Base-by-base conservation (phyloP, 2,888 invertebrate species). In the Apamea epomidion region DNA sequence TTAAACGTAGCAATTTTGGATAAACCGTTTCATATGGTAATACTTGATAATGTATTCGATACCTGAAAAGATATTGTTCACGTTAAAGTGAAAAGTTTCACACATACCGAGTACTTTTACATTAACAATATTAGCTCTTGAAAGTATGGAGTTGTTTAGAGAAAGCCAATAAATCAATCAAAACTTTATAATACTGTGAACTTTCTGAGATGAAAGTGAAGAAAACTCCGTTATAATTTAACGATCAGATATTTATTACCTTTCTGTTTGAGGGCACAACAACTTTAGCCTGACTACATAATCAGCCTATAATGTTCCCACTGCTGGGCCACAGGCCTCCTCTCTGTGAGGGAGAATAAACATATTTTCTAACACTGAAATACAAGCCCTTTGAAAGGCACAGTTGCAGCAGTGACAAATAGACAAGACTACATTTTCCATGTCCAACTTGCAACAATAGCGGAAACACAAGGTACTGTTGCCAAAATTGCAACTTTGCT, bases 161-260 rank as follows among this genome's bases (percentile, higher is more conserved):
- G 68, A 60, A 82, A 78, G 83, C 45, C 64, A 75, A 78, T 84
- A 75, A 69, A 84, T 78, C 87, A 78, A 82, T 86, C 60, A 32
- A 37, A 78, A 83, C 69, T 83, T 86, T 45, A 81, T 70, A 54
- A 65, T 71, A 42, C 25, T 25, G n/a, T 62, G 62, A 64, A 54
- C 60, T 45, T 75, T 75, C 45, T 68, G 7, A 75, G 32, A 65
- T n/a, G 21, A 54, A 73, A 42, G 60, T 69, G 58, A 48, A 64
- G 73, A 74, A 84, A 83, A 71, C 16, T 74, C 29, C 45, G 16
- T 81, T 58, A 71, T 67, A 74, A 81, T 69, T 64, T 82, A 29
- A 79, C 58, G 45, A 84, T 79, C 21, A 32, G 21, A 64, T 58
- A 12, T 81, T 65, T 74, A 62, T 48, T 62, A 71, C 65, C 62